phyloP scores from a whole-genome alignment of 2,797 vertebrate genomes.

The Molothrus aeneus region DNA sequence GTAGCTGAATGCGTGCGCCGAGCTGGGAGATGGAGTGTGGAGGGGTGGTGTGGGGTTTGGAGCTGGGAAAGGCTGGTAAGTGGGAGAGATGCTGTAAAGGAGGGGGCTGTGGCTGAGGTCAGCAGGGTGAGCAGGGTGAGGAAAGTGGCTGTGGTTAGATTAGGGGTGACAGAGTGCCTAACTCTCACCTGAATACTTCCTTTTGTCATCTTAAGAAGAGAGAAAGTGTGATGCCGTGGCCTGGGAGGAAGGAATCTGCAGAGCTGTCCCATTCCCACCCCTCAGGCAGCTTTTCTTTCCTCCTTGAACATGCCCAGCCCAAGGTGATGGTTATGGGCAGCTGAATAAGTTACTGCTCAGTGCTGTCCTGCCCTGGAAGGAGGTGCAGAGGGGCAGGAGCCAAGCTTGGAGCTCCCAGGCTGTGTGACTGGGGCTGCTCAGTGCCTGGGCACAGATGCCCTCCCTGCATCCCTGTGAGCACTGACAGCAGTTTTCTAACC shows the following conservation, averaged over 20 bases:
- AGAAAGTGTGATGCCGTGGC: neutral
- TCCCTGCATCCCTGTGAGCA: fast-evolving
- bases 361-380: neutral
- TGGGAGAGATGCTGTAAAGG: neutral
- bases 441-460: neutral
- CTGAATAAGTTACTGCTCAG: fast-evolving
- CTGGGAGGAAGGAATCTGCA: neutral
- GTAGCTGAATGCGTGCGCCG: fast-evolving
- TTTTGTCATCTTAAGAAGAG: neutral
- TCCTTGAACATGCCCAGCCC: neutral
- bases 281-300: neutral
- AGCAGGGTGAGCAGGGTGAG: neutral
- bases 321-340: neutral
- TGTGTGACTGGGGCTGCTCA: fast-evolving
- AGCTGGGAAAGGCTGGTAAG: neutral
- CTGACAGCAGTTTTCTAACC: neutral
- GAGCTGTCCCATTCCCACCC: neutral
- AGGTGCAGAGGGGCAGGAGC: neutral
- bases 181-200: neutral
- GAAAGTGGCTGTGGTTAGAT: neutral
- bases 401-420: neutral
- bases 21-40: neutral
- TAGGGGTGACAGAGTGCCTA: no score
- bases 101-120: neutral
- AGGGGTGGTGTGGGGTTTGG: fast-evolving